Evolutionary conservation across 2,797 vertebrate species (phyloP).

Genomic region (Sebastes trivittatus): DNA sequence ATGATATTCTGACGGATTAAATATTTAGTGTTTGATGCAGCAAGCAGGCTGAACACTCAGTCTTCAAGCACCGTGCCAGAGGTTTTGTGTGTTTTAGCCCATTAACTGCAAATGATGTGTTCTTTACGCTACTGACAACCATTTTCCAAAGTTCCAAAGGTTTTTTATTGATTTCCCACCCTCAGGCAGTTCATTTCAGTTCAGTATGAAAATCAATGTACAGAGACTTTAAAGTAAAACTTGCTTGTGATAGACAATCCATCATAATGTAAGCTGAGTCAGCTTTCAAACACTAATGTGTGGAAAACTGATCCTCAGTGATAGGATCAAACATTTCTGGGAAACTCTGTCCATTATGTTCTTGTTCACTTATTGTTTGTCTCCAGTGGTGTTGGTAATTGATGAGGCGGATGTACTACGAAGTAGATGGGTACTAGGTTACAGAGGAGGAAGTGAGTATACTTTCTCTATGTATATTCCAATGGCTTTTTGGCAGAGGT

Average conservation of each 20-base stretch:
- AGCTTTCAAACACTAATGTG: background rate
- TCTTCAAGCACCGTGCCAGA: background rate
- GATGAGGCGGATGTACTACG: too few relatives aligned
- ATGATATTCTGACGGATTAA: background rate
- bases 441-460: too few relatives aligned
- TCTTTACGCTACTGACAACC: background rate
- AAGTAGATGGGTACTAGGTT: too few relatives aligned
- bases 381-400: too few relatives aligned
- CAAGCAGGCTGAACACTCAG: background rate
- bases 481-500: too few relatives aligned
- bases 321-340: background rate
- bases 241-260: background rate
- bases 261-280: background rate
- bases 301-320: background rate
- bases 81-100: conserved; percentile 18
- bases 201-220: background rate
- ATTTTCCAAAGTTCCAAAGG: background rate
- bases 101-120: conserved; percentile 4
- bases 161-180: background rate
- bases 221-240: background rate
- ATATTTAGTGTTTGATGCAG: background rate
- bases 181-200: background rate
- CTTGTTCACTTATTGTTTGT: background rate
- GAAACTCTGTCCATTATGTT: background rate
- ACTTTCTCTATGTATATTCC: too few relatives aligned